phyloP scores from a whole-genome alignment of 1,140 invertebrate species.

The Saccostrea cuccullata region DNA sequence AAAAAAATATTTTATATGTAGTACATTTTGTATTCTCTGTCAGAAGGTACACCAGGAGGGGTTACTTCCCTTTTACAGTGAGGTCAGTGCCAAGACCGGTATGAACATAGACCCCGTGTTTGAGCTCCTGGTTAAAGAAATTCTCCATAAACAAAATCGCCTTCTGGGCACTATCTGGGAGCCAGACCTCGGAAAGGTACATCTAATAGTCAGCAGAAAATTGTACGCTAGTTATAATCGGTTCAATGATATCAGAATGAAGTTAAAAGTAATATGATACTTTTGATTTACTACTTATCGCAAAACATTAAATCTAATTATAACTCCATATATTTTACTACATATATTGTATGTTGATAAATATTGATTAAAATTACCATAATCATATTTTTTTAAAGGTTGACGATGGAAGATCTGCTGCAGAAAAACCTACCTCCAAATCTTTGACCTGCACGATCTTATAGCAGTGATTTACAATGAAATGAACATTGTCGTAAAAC shows the following conservation, averaged over 20 bases:
- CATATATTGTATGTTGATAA: too few relatives aligned
- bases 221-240: not conserved
- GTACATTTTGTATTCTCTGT: not conserved
- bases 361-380: not conserved
- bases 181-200: slow-evolving; percentile 1
- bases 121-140: slow-evolving; percentile 38
- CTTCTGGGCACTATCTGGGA: slow-evolving; percentile 14
- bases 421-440: not conserved
- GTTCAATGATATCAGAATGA: not conserved
- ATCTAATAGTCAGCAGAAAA: not conserved
- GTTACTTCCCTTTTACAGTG: slow-evolving; percentile 5
- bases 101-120: slow-evolving; percentile 26
- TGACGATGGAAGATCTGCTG: not conserved
- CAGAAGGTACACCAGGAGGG: slow-evolving; percentile 19
- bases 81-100: slow-evolving; percentile 37
- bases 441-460: not conserved
- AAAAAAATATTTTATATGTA: too few relatives aligned
- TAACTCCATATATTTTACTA: too few relatives aligned
- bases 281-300: not conserved
- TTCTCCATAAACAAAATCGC: not conserved
- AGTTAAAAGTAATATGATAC: not conserved
- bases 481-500: too few relatives aligned
- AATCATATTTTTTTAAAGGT: not conserved
- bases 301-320: not conserved
- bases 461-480: not conserved